Conservation (phyloP, 2,888 invertebrate genomes). For the Leptinotarsa rubiginosa region DNA sequence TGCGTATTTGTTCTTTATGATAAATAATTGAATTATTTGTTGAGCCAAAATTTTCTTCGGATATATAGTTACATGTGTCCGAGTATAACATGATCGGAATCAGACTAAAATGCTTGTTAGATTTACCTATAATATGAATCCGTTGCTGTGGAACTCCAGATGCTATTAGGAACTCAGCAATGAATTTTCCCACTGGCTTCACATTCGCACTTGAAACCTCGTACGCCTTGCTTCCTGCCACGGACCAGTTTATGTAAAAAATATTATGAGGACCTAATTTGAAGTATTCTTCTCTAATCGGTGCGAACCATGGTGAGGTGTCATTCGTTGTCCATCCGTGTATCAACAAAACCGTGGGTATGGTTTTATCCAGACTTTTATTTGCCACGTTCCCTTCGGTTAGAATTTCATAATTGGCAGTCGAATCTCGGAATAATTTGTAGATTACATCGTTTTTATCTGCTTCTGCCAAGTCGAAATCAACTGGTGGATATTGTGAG, state of each 20-base stretch:
- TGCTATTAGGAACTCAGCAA: conserved; percentile 61
- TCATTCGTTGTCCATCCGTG: conserved; percentile 69
- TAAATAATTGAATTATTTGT: too few relatives aligned
- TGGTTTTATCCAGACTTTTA: conserved; percentile 39
- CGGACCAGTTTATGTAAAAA: conserved; percentile 66
- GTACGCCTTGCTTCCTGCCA: conserved; percentile 53
- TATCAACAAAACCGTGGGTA: conserved; percentile 65
- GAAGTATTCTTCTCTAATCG: conserved; percentile 64
- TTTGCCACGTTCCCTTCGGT: conserved; percentile 45
- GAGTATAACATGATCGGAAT: neutral
- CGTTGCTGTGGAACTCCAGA: conserved; percentile 59
- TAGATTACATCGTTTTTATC: conserved; percentile 50
- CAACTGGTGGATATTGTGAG: conserved; percentile 47
- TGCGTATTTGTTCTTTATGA: too few relatives aligned
- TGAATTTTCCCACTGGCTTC: conserved; percentile 64
- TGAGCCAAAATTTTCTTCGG: too few relatives aligned
- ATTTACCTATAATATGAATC: conserved; percentile 66
- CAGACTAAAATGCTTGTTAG: conserved; percentile 31
- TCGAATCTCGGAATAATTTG: conserved; percentile 48
- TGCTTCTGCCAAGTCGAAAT: conserved; percentile 53
- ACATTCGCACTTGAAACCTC: conserved; percentile 65
- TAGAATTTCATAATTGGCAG: conserved; percentile 41
- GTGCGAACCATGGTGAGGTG: conserved; percentile 56
- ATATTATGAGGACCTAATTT: conserved; percentile 64
- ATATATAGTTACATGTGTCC: conserved; percentile 48